Base-by-base conservation (phyloP, 1,140 invertebrate species). In the Drosophila mauritiana region DNA sequence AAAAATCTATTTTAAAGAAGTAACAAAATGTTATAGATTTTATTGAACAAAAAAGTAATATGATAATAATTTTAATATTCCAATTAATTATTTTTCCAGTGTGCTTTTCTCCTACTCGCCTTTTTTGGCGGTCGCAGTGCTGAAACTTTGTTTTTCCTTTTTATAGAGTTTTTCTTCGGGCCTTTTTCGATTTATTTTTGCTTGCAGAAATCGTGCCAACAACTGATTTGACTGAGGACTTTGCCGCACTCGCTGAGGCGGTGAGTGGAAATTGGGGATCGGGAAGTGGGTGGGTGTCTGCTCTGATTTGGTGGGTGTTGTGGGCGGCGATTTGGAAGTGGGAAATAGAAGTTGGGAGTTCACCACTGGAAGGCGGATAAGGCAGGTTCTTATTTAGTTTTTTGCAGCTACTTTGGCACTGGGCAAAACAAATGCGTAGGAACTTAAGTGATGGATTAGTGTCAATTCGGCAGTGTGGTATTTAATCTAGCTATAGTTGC, bases 221-320 rank as follows among this genome's bases (percentile, higher is more conserved):
- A 88, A 79, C 83, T 86, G 83, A 86, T 86, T 86, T 88, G 78
- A 86, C 82, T 85, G 74, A 86, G 53, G 69, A 70, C 79, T 83
- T 78, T 77, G 69, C 65, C 74, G 58, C 46, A 69, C 72, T 75
- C 55, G 49, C 48, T 43, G 55, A 36, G 51, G 27, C 39, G 48
- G 58, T 53, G 55, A 61, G 40, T 62, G 68, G 64, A 51, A 65
- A 51, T 62, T 51, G 46, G 45, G 36, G 20, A 64, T 17, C 34
- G 8, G 58, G 45, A 22, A 39, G 36, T 49, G 45, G 56, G 49
- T 37, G 25, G 43, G n/a, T 36, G 58, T 36, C 25, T 42, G 64
- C 20, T 64, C 43, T 51, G 58, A 64, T 70, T 70, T n/a, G 64
- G 46, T 65, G 36, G 59, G 43, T 53, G 37, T 43, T 27, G 2